Conservation (phyloP, 2,888 invertebrate species). For the Temnothorax unifasciatus region DNA sequence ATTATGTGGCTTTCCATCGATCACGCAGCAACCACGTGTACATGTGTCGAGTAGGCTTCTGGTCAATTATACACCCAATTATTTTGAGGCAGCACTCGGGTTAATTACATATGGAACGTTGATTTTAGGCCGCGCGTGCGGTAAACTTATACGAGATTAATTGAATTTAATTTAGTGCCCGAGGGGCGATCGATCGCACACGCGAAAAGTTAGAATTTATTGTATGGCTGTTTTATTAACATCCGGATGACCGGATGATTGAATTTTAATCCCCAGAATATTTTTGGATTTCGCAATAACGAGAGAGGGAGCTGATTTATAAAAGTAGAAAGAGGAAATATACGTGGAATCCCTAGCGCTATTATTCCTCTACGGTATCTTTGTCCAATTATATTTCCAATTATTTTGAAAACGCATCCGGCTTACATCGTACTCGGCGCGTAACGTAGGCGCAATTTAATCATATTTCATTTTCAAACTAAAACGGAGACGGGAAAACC, state of each 20-base stretch:
- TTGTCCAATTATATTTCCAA: conserved; percentile 61
- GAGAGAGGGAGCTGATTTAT: conserved; percentile 36
- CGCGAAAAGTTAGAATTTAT: conserved; percentile 49
- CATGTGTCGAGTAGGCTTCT: conserved; percentile 37
- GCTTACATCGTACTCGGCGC: conserved; percentile 52
- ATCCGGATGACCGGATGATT: conserved; percentile 61
- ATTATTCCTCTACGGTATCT: conserved; percentile 40
- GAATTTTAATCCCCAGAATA: conserved; percentile 60
- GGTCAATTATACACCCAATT: conserved; percentile 72
- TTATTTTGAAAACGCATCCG: conserved; percentile 55
- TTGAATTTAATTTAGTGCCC: conserved; percentile 70
- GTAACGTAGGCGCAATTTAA: conserved; percentile 54
- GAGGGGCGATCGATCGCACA: conserved; percentile 21
- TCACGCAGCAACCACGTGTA: background rate
- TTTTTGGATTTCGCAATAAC: conserved; percentile 50
- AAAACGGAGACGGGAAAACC: conserved; percentile 24
- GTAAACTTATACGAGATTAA: conserved; percentile 69
- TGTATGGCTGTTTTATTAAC: conserved; percentile 52
- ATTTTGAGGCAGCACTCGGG: conserved; percentile 62
- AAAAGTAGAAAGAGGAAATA: conserved; percentile 43
- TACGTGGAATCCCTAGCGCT: conserved; percentile 1
- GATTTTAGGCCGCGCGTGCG: conserved; percentile 64
- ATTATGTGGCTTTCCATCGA: conserved; percentile 54
- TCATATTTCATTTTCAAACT: conserved; percentile 45
- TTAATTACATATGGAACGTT: conserved; percentile 65